Evolutionary conservation across 2,113 vertebrate species (phyloP).

Genomic region (Poeciliopsis prolifica): DNA sequence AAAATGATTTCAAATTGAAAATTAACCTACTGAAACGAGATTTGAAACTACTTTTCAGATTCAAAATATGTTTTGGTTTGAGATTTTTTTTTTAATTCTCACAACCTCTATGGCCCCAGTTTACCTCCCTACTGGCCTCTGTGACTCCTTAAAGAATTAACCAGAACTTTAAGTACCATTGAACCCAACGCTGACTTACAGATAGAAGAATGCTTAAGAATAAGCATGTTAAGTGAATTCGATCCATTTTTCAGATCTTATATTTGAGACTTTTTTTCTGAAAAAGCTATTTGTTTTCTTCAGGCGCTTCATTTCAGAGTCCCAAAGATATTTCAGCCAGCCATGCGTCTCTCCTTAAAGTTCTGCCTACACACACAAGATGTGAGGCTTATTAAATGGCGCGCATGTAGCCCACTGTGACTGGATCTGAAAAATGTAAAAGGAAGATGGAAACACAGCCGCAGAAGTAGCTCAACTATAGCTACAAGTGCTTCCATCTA

Average conservation of each 20-base stretch:
- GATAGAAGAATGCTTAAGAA: no score
- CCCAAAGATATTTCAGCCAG: slow-evolving; percentile 13
- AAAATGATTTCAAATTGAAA: no score
- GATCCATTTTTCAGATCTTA: not conserved
- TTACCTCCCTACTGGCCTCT: no score
- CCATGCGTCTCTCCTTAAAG: slow-evolving; percentile 3
- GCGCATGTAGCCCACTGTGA: slow-evolving; percentile 12
- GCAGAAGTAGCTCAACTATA: slow-evolving; percentile 22
- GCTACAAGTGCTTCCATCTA: slow-evolving; percentile 26
- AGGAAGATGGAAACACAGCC: slow-evolving; percentile 14
- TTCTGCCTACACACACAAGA: slow-evolving; percentile 11
- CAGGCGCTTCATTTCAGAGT: slow-evolving; percentile 5
- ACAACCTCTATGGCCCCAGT: no score
- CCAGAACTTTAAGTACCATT: no score
- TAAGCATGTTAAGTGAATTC: not conserved
- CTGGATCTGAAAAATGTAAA: slow-evolving; percentile 19
- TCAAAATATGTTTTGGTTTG: no score
- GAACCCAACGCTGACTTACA: no score
- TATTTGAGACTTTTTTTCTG: slow-evolving; percentile 3
- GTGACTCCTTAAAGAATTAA: no score
- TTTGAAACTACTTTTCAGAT: no score
- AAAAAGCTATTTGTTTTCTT: slow-evolving; percentile 13
- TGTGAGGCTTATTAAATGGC: slow-evolving; percentile 32
- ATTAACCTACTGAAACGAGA: no score
- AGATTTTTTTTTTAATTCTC: no score